Evolutionary conservation across 2,888 invertebrate species (phyloP).

Genomic region (Bursaphelenchus okinawaensis): DNA sequence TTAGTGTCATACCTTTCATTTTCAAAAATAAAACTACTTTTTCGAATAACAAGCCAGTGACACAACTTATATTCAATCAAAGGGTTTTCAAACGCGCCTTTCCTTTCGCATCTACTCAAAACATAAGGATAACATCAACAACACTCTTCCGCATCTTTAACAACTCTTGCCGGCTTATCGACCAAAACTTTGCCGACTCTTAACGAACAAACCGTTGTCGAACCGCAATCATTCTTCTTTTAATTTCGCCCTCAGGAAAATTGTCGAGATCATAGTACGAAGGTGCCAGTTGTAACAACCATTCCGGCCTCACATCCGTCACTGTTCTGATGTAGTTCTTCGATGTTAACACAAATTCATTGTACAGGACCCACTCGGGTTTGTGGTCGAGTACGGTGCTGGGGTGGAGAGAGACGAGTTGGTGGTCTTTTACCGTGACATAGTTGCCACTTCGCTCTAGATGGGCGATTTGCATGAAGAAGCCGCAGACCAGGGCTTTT

Average conservation of each 20-base stretch:
- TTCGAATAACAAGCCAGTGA: no score
- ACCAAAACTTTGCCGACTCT: no score
- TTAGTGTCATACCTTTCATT: no score
- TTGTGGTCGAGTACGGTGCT: constrained; percentile 98
- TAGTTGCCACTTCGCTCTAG: constrained; percentile 95
- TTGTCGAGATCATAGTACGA: constrained; percentile 97
- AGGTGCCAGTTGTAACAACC: constrained; percentile 75
- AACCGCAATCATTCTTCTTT: constrained; percentile 73
- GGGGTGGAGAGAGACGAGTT: constrained; percentile 95
- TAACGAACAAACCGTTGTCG: neutral
- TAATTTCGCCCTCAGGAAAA: constrained; percentile 95
- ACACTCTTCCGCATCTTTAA: no score
- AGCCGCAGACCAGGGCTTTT: constrained; percentile 94
- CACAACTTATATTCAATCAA: no score
- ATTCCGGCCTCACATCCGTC: constrained; percentile 85
- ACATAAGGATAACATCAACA: no score
- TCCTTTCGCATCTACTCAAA: no score
- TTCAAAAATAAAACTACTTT: no score
- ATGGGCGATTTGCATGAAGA: constrained; percentile 99
- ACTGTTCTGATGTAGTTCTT: constrained; percentile 99
- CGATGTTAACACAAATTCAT: constrained; percentile 97
- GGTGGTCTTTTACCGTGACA: constrained; percentile 96
- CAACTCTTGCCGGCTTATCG: no score
- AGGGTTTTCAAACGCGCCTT: no score
- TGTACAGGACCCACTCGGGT: constrained; percentile 99